Evolutionary conservation across 2,888 invertebrate genomes (phyloP), one percentile per base, ranked within the genome.

Genomic region (Euphydryas editha): DNA sequence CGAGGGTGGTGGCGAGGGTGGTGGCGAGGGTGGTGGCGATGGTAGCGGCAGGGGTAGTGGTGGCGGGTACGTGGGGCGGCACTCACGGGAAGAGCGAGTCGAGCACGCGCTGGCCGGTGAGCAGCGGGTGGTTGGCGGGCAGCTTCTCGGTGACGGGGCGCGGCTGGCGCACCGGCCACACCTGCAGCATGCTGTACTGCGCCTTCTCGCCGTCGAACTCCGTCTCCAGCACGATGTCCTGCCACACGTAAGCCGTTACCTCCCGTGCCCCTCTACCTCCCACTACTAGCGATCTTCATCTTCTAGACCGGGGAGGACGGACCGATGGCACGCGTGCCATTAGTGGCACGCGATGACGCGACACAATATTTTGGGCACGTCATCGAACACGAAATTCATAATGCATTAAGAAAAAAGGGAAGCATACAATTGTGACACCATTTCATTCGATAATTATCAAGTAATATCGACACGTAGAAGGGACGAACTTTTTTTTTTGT

Each of bases 141-240:
- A 99, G 94, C 93, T 99, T 99, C 93, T 99, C 99, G 18, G 98
- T 97, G 69, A 96, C 96, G 46, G 99, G 99, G 74, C 99, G 95
- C 69, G 99, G 98, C 89, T 98, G 98, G 86, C 99, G 96, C 77
- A 99, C 99, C 8, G 99, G 99, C 99, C 99, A 99, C 72, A 99
- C 98, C 94, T 99, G 99, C 92, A 99, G 94, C 99, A 99, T 99
- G 71, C 95, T 96, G 93, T 96, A 98, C 86, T 97, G 95, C 68
- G 96, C 95, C 82, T 95, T 96, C 87, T 99, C 97, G 18, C 99
- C 99, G 89, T 99, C 99, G 93, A 99, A 99, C 91, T 99, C 99
- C 0, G 98, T 98, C 93, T 99, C 99, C 82, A 99, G 93, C 63
- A 99, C 96, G n/a, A 97, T 93, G 88, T 99, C 99, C 97, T 97